Conservation (phyloP, 2,888 invertebrate species). For the Catocala fraxini region DNA sequence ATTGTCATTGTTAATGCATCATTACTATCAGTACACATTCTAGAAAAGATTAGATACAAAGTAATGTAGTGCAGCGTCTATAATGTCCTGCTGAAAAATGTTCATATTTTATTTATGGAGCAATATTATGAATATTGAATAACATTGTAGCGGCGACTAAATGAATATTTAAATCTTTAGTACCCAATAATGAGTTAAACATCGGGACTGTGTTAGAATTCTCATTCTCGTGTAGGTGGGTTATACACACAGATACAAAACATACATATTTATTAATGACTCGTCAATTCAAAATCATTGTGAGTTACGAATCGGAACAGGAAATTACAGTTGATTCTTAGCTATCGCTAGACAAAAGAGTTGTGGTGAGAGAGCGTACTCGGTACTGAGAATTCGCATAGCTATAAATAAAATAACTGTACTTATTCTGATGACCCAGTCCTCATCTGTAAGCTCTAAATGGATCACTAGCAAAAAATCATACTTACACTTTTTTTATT, state of each 20-base stretch:
- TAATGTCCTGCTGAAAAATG: too few species aligned
- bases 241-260: constrained; percentile 1
- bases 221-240: background rate
- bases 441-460: constrained; percentile 44
- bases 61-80: background rate
- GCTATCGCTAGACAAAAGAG: constrained; percentile 69
- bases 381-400: constrained; percentile 60
- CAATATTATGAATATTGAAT: constrained; percentile 7
- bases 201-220: constrained; percentile 6
- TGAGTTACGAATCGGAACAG: constrained; percentile 63
- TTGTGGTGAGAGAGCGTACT: constrained; percentile 69
- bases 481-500: constrained; percentile 11
- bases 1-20: constrained; percentile 33
- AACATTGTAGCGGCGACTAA: constrained; percentile 7
- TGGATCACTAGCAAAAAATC: constrained; percentile 29
- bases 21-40: background rate
- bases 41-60: background rate
- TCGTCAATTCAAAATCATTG: constrained; percentile 56
- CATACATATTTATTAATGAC: constrained; percentile 48
- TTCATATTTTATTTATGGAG: background rate
- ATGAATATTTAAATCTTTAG: constrained; percentile 22
- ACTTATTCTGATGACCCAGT: constrained; percentile 53
- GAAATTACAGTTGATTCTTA: constrained; percentile 69
- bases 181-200: background rate
- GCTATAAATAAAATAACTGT: constrained; percentile 62